Evolutionary conservation across 2,113 vertebrate species (phyloP), one percentile per base, ranked within the genome.

Genomic region (Ancistrus triradiatus): DNA sequence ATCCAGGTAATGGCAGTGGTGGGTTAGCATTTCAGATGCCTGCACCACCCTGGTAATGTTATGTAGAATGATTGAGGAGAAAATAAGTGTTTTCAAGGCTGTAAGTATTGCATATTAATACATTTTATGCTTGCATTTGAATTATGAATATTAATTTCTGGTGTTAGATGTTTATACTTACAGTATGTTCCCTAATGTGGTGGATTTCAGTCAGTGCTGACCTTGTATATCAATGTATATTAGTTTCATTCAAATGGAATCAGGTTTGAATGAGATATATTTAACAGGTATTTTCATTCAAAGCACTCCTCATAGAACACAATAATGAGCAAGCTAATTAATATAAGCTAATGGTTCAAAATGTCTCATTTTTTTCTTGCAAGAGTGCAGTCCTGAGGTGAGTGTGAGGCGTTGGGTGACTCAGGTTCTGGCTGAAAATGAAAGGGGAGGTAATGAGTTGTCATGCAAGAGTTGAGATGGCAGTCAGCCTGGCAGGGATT

Each of bases 391-490:
- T 48, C 52, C 69, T 69, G 48, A 21, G 60, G 63, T 15, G 55
- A 38, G 37, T 43, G 68, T 57, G 55, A 66, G 60, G 63, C 82
- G 60, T 9, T 33, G 7, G 71, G 77, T 72, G 37, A 73, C 50
- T 70, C 46, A 65, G 53, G 67, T 43, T 48, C 68, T 70, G 42
- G 60, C 15, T 70, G 50, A 67, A 63, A 57, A 71, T 73, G 72
- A 70, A 75, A 78, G 66, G 25, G 56, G 59, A 63, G 70, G 52
- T 46, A 40, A 55, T 52, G 31, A 67, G 48, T 64, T 72, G 63
- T 74, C 78, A 81, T 71, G 72, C 66, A 64, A 59, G 48, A 60
- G 59, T 51, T 37, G 63, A 72, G 43, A 18, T 70, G 53, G 66
- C 59, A 55, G 49, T 64, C 28, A 52, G 72, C 47, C 6, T 27